Evolutionary conservation across 1,140 invertebrate genomes (phyloP), one percentile per base, ranked within the genome.

Genomic region (Dreissena rostriformis): DNA sequence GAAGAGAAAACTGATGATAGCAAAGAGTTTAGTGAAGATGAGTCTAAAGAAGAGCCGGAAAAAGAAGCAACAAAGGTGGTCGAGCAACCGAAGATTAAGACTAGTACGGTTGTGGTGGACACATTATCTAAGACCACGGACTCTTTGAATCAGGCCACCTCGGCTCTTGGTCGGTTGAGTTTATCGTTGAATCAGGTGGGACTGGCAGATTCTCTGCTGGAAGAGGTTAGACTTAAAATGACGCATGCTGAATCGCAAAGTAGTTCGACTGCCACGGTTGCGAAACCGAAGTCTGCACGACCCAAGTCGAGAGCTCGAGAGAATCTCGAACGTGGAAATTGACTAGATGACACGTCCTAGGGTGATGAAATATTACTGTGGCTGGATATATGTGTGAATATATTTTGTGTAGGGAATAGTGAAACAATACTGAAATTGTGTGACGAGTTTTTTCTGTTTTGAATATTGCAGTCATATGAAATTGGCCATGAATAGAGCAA

Each of bases 221-320:
- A 81, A 73, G 86, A 88, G 66, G 78, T 88, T n/a, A 81, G 67
- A 26, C 55, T 88, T 39, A 88, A 88, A 82, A 86, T 88, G 86
- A 86, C 81, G 11, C 86, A 88, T 82, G 84, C 81, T 19, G 72
- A 68, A 63, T 71, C 24, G 28, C 22, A 61, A 11, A 66, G 55
- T 71, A 73, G 39, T 53, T 17, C 26, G 12, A 49, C 70, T 6
- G 57, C 29, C 19, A 10, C 73, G 29, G 39, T 39, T 39, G 26
- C 67, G 24, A 68, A 28, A 28, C 76, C 76, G 0, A 81, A 63
- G 15, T 81, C 79, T 39, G 65, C 72, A 24, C 22, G 39, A 51
- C 67, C 67, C 29, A 26, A 19, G 26, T 65, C 81, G 19, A 67
- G 81, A 61, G 81, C 67, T 26, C 49, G 81, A 49, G 81, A 83